phyloP scores from a whole-genome alignment of 2,113 vertebrate species.

The Labeo rohita region DNA sequence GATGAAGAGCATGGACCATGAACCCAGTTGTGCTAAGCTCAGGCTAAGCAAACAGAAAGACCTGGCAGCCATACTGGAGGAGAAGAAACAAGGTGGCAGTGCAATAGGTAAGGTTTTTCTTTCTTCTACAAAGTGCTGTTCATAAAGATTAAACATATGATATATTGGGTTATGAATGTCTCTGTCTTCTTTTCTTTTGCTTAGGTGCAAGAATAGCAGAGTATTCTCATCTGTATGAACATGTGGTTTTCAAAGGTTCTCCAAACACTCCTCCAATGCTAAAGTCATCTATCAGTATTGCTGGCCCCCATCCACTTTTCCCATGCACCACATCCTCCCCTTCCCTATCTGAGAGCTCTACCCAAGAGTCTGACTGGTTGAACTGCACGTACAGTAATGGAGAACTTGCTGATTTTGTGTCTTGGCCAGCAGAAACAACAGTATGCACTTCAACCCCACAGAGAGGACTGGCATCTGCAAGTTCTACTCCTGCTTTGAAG shows the following conservation, averaged over 20 bases:
- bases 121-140: not conserved
- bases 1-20: constrained; percentile 88
- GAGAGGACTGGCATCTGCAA: constrained; percentile 73
- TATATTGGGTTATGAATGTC: constrained; percentile 15
- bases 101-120: constrained; percentile 85
- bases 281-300: constrained; percentile 68
- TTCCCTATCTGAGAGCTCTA: constrained; percentile 68
- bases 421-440: constrained; percentile 70
- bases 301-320: constrained; percentile 64
- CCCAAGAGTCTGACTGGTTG: constrained; percentile 86
- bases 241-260: constrained; percentile 86
- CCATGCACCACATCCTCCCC: constrained; percentile 71
- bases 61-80: constrained; percentile 92
- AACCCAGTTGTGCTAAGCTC: constrained; percentile 75
- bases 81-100: constrained; percentile 95
- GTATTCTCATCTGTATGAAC: constrained; percentile 96
- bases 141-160: not conserved
- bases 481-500: constrained; percentile 86
- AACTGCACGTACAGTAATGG: constrained; percentile 91
- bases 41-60: constrained; percentile 81
- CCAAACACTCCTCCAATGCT: constrained; percentile 53
- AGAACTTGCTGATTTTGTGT: constrained; percentile 84
- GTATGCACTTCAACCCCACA: constrained; percentile 64
- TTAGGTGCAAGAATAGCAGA: constrained; percentile 96
- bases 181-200: constrained; percentile 51